These are phyloP conservation scores for Unio pictorum DNA, from an alignment of 2,888 invertebrate species.

Conservation along the genomic window DNA sequence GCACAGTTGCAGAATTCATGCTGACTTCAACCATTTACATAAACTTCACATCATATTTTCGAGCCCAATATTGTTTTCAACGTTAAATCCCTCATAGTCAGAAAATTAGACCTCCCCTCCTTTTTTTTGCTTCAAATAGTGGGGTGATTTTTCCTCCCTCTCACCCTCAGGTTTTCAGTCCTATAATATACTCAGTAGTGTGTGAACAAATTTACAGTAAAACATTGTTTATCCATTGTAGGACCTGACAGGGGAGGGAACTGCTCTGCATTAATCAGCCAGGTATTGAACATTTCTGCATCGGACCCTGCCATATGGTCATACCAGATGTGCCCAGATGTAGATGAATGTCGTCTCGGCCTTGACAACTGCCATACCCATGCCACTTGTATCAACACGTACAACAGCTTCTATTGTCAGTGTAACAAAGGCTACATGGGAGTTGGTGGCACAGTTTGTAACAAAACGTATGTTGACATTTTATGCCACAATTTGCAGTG, in stretches of 20 bases:
- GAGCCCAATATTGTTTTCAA: too few species aligned
- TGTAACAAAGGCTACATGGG: constrained; percentile 88
- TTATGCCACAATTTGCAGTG: background rate
- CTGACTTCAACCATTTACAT: too few species aligned
- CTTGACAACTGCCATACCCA: constrained; percentile 91
- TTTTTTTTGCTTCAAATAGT: too few species aligned
- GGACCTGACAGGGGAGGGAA: constrained; percentile 75
- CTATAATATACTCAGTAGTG: background rate
- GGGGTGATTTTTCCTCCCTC: background rate
- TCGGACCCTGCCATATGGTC: constrained; percentile 79
- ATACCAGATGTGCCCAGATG: constrained; percentile 88
- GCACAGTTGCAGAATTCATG: too few species aligned
- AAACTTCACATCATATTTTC: too few species aligned
- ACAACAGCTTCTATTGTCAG: constrained; percentile 86
- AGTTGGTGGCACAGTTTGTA: constrained; percentile 86
- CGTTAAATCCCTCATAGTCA: too few species aligned
- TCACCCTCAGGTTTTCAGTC: background rate
- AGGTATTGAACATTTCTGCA: constrained; percentile 20
- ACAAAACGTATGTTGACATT: constrained; percentile 77
- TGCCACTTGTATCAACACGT: constrained; percentile 92
- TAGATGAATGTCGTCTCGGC: constrained; percentile 91
- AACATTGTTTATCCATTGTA: constrained; percentile 69
- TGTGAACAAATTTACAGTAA: background rate
- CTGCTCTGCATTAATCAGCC: constrained; percentile 48
- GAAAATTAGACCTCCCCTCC: too few species aligned